These are phyloP conservation scores for Calcarius lapponicus DNA, from an alignment of 2,797 vertebrate genomes.

Conservation along the genomic window DNA sequence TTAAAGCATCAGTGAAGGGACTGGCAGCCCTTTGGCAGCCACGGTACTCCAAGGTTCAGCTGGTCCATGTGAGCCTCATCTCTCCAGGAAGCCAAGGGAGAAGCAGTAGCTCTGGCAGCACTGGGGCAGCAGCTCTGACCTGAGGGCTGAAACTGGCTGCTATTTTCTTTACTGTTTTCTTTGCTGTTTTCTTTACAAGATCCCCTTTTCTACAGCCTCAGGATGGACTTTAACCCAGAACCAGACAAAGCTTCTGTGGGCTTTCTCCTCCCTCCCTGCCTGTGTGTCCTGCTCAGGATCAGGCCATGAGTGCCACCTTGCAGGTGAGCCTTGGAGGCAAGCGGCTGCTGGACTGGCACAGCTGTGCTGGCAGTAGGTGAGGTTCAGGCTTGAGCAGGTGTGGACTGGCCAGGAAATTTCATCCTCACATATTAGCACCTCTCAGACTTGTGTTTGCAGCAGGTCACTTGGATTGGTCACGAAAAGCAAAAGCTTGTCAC, in stretches of 20 bases:
- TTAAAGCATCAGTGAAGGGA: background rate
- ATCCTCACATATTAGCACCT: background rate
- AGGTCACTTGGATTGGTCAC: background rate
- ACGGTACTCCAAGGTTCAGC: rapidly evolving
- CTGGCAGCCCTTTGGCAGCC: background rate
- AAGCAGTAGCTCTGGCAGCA: background rate
- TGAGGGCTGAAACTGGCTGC: background rate
- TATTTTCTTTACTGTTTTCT: background rate
- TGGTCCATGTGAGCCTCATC: background rate
- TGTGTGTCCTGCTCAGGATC: background rate
- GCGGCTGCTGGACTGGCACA: background rate
- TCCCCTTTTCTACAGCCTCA: background rate
- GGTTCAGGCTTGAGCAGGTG: background rate
- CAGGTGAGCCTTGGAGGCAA: background rate
- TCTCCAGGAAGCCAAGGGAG: background rate
- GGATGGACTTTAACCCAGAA: background rate
- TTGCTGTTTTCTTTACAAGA: background rate
- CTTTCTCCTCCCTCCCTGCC: background rate
- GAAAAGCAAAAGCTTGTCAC: background rate
- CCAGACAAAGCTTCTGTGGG: background rate
- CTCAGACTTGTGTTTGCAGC: background rate
- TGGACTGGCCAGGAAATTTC: background rate
- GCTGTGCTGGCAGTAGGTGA: background rate
- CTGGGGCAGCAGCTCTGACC: background rate
- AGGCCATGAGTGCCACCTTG: background rate